These are phyloP conservation scores for Pollenia labialis DNA, from an alignment of 2,888 invertebrate species.

Conservation along the genomic window DNA sequence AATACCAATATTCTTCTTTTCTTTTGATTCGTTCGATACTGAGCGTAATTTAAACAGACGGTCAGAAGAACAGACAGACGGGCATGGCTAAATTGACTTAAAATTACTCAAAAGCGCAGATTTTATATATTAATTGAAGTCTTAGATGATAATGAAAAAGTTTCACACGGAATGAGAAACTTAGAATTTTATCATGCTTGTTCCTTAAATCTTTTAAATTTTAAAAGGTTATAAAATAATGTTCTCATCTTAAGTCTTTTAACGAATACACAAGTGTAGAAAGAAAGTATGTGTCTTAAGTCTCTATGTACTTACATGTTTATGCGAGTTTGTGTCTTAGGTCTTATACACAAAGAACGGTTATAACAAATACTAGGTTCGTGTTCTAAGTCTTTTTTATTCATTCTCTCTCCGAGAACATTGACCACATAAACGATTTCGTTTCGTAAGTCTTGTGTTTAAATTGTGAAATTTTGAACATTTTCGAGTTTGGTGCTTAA, in stretches of 20 bases:
- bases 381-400: neutral
- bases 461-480: neutral
- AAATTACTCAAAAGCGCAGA: too few species aligned
- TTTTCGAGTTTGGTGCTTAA: neutral
- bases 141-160: too few species aligned
- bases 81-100: too few species aligned
- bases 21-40: too few species aligned
- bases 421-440: neutral
- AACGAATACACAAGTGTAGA: too few species aligned
- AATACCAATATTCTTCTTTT: too few species aligned
- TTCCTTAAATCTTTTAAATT: too few species aligned
- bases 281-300: neutral
- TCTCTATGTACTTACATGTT: rapidly evolving
- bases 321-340: neutral
- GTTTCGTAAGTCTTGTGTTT: neutral
- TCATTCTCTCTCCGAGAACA: neutral
- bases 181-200: too few species aligned
- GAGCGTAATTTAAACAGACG: too few species aligned
- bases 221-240: neutral
- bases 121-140: too few species aligned
- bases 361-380: neutral
- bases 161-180: too few species aligned
- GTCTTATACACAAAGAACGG: neutral
- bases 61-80: too few species aligned
- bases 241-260: neutral